Conservation (phyloP, 2,113 vertebrate species). For the Vulpes ferrilata region DNA sequence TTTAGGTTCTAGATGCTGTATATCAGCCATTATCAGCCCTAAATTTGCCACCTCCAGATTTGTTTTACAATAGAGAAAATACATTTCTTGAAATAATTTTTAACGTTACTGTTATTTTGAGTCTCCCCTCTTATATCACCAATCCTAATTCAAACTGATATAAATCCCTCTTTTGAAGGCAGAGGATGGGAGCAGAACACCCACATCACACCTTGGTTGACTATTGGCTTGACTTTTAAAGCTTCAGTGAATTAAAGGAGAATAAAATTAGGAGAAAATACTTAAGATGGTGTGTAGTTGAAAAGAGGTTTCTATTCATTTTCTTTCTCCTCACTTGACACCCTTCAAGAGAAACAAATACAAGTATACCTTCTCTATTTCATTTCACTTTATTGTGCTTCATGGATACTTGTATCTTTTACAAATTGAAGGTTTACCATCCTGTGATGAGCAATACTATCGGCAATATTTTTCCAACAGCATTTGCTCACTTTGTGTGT, state of each 20-base stretch:
- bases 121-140: neutral
- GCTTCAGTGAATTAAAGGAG: neutral
- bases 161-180: neutral
- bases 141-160: neutral
- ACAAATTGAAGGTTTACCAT: neutral
- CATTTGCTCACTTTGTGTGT: neutral
- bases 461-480: neutral
- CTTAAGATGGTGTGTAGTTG: neutral
- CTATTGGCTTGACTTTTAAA: neutral
- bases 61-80: neutral
- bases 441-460: neutral
- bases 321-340: neutral
- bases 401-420: neutral
- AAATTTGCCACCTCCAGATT: too few relatives aligned
- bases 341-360: neutral
- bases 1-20: neutral
- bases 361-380: neutral
- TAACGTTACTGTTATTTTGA: neutral
- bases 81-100: neutral
- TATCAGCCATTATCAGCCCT: neutral
- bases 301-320: neutral
- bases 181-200: accelerated
- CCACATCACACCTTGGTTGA: neutral
- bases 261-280: neutral
- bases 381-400: neutral